Base-by-base conservation (phyloP, 2,797 vertebrate species). In the Lycodopsis pacificus region DNA sequence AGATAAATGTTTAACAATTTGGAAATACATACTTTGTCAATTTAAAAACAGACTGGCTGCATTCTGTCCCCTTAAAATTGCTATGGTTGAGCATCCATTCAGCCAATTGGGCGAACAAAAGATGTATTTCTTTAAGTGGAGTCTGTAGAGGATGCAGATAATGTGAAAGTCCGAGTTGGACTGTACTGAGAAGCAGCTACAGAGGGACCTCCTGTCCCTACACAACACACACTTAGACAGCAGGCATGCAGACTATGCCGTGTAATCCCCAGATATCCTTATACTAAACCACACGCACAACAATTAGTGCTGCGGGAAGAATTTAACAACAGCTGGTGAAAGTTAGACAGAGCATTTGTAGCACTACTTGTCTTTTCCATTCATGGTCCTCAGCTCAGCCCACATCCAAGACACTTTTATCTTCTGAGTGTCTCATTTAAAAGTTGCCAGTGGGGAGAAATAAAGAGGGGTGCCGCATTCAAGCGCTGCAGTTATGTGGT, bases 261-360 rank as follows among this genome's bases (percentile, higher is more conserved):
- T 79, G 85, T 95, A 94, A 95, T 93, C 94, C 91, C 85, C 81
- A 91, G 82, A 94, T 94, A 93, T 94, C 93, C 93, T 92, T 86
- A 93, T 89, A 90, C 93, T 94, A 93, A 94, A 94, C 90, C 93
- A 93, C 91, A 92, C 86, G 72, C 91, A 93, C 94, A 93, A 93
- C 94, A 93, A 95, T 95, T 94, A 95, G 91, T 87, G 85, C 91
- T 93, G 92, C 90, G 87, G 90, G 92, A 94, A 94, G 93, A 95
- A 94, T 94, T 93, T 92, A 91, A 89, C 87, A 89, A 94, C 94
- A 95, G 94, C 94, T 94, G 94, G 86, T 85, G 89, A 91, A 93
- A 92, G 90, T 92, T 87, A 91, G 91, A 91, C 83, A 81, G 70
- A 82, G 81, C 90, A 83, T 88, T 87, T 82, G 87, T 75, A 83